These are phyloP conservation scores for Aphodius sticticus DNA, from an alignment of 2,888 invertebrate genomes.

Conservation along the genomic window DNA sequence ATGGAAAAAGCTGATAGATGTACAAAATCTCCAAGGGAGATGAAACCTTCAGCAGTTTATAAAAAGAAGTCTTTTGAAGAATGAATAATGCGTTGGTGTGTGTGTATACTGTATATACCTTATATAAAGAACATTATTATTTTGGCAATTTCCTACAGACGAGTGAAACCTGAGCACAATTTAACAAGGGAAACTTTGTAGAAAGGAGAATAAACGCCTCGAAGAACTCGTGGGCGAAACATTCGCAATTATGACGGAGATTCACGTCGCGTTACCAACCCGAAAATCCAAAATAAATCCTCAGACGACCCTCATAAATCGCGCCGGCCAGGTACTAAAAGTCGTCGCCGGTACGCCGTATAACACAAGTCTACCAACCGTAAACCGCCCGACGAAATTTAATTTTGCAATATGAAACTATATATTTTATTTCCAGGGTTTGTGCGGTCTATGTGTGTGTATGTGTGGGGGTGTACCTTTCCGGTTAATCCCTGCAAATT, in stretches of 20 bases:
- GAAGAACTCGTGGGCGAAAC: background rate
- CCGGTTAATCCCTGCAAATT: background rate
- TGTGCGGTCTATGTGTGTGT: background rate
- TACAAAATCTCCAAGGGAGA: background rate
- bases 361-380: background rate
- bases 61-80: background rate
- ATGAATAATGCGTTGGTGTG: background rate
- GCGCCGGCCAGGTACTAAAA: background rate
- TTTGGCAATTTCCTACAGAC: background rate
- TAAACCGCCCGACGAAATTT: conserved; percentile 16
- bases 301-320: background rate
- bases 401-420: conserved; percentile 25
- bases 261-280: background rate
- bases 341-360: background rate
- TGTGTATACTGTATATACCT: background rate
- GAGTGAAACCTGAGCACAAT: background rate
- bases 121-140: background rate
- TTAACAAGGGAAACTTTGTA: background rate
- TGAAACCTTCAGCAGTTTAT: background rate
- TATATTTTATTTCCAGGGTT: conserved; percentile 6
- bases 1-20: too few species aligned
- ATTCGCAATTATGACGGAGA: background rate
- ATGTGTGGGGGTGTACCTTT: background rate
- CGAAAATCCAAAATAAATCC: background rate
- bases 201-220: background rate